Evolutionary conservation across 2,113 vertebrate genomes (phyloP), one percentile per base, ranked within the genome.

Genomic region (Brienomyrus brachyistius): DNA sequence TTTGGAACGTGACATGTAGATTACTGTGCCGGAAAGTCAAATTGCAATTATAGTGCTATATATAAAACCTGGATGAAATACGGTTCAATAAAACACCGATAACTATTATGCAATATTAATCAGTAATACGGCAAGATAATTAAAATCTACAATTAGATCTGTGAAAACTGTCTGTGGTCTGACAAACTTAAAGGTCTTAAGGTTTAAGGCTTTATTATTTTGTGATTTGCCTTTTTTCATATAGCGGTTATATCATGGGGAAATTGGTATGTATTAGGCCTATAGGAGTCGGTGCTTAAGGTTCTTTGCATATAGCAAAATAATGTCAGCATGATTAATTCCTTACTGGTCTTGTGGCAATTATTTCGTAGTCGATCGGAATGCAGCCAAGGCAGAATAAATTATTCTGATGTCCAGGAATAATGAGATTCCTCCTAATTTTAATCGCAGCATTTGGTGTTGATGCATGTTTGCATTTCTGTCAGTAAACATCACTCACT

Each of bases 371-470:
- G 82, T 43, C 1, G 45, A 40, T 48, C 9, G 21, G 45, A n/a
- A 47, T 84, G 45, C 82, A 47, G 19, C 82, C 45, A 84, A 47
- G 82, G 40, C 82, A 84, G 82, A 84, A 48, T 84, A 48, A 84
- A 48, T 48, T 84, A 84, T 84, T 23, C 40, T 48, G 21, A 84
- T 84, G 45, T 84, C 21, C 82, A 84, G 43, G 21, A 84, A 48
- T 84, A 84, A 84, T 84, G 82, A 84, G 82, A 47, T 47, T 84
- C 10, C 82, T 48, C 45, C 43, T 84, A 84, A 84, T 48, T 45
- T 84, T 47, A 84, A 84, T 19, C 23, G 82, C 74, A 80, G 74
- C 17, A 43, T 80, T 80, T 80, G 74, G 74, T 43, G 35, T 77
- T 77, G 70, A 77, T 77, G 31, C 70, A 40, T 77, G 70, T 77